Base-by-base conservation (phyloP, 92 coral and sea anemone species). In the Bergia puertoricense region DNA sequence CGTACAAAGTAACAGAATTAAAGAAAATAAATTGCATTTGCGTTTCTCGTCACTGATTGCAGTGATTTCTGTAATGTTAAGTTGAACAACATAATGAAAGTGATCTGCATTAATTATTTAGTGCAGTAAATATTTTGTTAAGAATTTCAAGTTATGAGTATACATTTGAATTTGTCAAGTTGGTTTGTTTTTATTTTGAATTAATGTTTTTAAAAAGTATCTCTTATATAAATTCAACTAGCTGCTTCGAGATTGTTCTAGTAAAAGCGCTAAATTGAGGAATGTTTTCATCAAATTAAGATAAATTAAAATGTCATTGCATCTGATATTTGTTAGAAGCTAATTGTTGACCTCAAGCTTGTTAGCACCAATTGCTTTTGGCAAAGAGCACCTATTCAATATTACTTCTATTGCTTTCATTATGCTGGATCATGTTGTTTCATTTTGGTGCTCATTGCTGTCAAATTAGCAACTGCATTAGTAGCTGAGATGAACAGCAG, bases 61-160 rank as follows among this genome's bases (percentile, higher is more conserved):
- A 76, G 80, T 39, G 20, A 18, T 23, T 62, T 62, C 30, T 22
- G 69, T 22, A 16, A 54, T 54, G 14, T 3, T 54, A 54, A 54
- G n/a, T 62, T 8, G 69, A 62, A 62, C 30, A 2, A 20, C 69
- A 62, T 22, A 62, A 62, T 62, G 23, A 14, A 62, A 62, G 20
- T 16, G 69, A 13, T 74, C 42, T 6, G 11, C 40, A 39, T 74
- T 39, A 74, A 74, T 37, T 39, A 74, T 74, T 74, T 37, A 38
- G 40, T 74, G 46, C 13, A 40, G 80, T 76, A 76, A 40, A 42
- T 76, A 76, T 76, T 76, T 75, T 76, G 48, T 76, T 18, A 42
- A 76, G 23, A 76, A 8, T 76, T 40, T n/a, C 48, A 76, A 41
- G 30, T 76, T 22, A 15, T 62, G 69, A 62, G 20, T 20, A 62